Percentiles rank a stretch among this genome's conserved stretches.
phyloP scores from a whole-genome alignment of 37 sponge, comb jelly and placozoan genomes.

The Petrosia ficiformis region DNA sequence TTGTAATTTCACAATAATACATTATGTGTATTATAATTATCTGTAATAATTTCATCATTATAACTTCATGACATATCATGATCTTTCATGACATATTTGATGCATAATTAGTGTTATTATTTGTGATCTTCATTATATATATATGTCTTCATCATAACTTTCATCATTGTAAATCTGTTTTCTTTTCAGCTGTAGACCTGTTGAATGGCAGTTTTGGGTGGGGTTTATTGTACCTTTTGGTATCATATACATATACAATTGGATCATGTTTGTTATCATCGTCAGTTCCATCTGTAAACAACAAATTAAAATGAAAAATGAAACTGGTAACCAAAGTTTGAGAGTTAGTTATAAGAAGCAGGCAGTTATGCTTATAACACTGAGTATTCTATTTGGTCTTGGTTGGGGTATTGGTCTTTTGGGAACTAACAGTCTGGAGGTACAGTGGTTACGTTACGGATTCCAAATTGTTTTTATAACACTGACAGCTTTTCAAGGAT shows the following conservation, averaged over 20 bases:
- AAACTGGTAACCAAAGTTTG: background rate
- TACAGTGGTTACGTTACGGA: background rate
- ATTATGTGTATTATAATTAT: no score
- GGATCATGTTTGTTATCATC: constrained; percentile 32
- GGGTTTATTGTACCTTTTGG: constrained; percentile 29
- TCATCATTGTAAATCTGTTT: background rate
- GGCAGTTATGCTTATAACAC: constrained; percentile 8
- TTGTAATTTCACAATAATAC: no score
- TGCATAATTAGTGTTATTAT: background rate
- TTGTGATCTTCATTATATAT: background rate
- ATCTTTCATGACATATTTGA: no score
- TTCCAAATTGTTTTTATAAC: constrained; percentile 18
- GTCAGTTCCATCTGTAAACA: constrained; percentile 6
- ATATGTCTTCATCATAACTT: background rate
- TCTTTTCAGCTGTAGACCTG: constrained; percentile 32
- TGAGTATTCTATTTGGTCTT: constrained; percentile 34
- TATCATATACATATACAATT: constrained; percentile 27
- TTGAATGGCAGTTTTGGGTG: constrained; percentile 23
- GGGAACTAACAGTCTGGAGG: background rate
- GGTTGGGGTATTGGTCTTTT: constrained; percentile 38
- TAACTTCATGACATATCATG: no score
- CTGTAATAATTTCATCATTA: no score
- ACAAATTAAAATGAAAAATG: background rate
- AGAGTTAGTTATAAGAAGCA: background rate
- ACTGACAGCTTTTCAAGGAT: constrained; percentile 8